A percentile compares a stretch with the other conserved stretches of the same genome.
Evolutionary conservation across 2,797 vertebrate genomes (phyloP).

Genomic region (Picus viridis): DNA sequence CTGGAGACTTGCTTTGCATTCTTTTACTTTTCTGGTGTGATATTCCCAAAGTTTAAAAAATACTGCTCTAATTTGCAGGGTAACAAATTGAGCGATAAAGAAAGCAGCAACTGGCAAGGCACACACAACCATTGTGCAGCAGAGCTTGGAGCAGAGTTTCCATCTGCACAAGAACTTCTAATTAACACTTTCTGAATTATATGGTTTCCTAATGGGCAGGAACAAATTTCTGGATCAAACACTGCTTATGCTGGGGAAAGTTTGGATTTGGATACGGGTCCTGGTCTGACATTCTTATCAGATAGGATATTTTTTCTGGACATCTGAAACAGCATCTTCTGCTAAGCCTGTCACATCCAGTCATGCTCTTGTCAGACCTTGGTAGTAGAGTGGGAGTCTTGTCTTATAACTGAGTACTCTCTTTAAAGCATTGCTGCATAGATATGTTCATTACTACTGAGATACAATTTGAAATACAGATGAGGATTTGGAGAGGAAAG

Average conservation of each 20-base stretch:
- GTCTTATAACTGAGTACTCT: neutral
- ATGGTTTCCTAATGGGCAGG: neutral
- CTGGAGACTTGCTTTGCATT: neutral
- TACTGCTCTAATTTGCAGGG: neutral
- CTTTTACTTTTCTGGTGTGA: neutral
- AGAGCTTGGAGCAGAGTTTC: neutral
- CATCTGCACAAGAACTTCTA: neutral
- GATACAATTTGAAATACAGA: neutral
- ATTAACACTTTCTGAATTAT: neutral
- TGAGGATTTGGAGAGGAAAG: neutral
- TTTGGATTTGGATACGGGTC: neutral
- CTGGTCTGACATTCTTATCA: neutral
- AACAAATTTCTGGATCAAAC: neutral
- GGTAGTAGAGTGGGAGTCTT: neutral
- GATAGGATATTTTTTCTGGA: neutral
- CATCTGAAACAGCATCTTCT: neutral
- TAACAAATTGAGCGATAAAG: neutral
- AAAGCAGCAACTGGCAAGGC: neutral
- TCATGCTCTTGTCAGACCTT: neutral
- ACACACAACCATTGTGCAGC: neutral
- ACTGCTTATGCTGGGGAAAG: neutral
- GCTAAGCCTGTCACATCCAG: neutral
- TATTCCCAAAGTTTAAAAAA: neutral
- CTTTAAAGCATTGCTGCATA: neutral
- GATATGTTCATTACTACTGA: neutral